Conservation (phyloP, 2,113 vertebrate genomes). For the Melanerpes aurifrons region DNA sequence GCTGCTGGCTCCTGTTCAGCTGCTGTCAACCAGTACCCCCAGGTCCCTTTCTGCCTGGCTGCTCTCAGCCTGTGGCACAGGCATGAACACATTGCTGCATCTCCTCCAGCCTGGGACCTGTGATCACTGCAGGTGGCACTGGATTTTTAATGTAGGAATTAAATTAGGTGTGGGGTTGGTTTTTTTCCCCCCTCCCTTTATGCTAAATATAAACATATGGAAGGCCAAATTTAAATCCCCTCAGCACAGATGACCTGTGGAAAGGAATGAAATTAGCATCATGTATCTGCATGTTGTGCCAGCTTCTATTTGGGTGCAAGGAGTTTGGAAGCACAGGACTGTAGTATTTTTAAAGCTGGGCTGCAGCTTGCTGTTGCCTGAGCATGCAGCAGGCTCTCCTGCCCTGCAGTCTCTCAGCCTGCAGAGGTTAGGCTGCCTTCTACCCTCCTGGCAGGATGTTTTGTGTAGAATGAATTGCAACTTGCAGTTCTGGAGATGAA, state of each 20-base stretch:
- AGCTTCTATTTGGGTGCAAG: not conserved
- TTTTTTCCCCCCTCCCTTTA: not conserved
- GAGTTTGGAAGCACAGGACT: not conserved
- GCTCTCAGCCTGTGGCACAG: too few species aligned
- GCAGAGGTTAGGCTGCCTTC: not conserved
- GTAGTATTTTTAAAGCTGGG: not conserved
- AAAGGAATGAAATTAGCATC: not conserved
- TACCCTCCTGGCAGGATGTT: slow-evolving; percentile 17
- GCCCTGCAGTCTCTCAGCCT: not conserved
- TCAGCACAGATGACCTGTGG: not conserved
- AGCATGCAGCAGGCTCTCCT: not conserved
- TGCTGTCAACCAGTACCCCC: too few species aligned
- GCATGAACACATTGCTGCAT: not conserved
- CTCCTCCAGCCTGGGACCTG: not conserved
- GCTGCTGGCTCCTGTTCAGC: too few species aligned
- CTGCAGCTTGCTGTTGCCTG: fast-evolving
- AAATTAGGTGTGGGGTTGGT: not conserved
- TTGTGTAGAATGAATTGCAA: not conserved
- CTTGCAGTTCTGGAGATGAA: not conserved
- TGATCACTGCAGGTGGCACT: not conserved
- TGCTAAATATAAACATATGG: not conserved
- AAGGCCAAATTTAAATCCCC: not conserved
- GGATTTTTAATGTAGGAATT: not conserved
- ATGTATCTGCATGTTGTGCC: not conserved
- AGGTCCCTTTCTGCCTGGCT: too few species aligned